Evolutionary conservation across 2,888 invertebrate genomes (phyloP).

Genomic region (Mimumesa dahlbomi): DNA sequence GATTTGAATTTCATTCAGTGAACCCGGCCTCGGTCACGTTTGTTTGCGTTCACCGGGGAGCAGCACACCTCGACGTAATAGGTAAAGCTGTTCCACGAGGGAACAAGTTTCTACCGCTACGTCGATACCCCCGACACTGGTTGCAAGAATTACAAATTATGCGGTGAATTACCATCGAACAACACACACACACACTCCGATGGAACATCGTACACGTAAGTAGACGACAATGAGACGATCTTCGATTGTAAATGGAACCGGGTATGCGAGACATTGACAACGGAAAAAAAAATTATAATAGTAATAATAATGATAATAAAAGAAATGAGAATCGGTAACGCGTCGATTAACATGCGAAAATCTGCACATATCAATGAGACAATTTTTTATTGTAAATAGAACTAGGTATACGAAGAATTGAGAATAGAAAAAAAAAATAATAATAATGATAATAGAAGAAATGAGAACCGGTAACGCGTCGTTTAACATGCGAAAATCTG

Average conservation of each 20-base stretch:
- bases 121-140: conserved; percentile 5
- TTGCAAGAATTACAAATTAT: neutral
- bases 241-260: no score
- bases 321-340: neutral
- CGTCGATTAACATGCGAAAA: neutral
- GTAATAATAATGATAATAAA: no score
- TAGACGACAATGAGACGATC: neutral
- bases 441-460: no score
- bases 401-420: no score
- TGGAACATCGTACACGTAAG: no score
- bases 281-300: no score
- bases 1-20: conserved; percentile 51
- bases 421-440: no score
- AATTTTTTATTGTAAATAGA: no score
- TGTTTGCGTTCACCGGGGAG: conserved; percentile 18
- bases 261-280: no score
- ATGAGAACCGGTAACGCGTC: neutral
- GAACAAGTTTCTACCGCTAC: conserved; percentile 24
- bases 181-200: no score
- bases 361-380: no score
- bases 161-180: no score
- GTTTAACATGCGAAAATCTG: neutral
- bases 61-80: conserved; percentile 21
- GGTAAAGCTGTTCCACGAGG: conserved; percentile 23
- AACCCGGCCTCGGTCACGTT: conserved; percentile 26